phyloP scores from a whole-genome alignment of 2,888 invertebrate genomes.

The Agrotis puta region DNA sequence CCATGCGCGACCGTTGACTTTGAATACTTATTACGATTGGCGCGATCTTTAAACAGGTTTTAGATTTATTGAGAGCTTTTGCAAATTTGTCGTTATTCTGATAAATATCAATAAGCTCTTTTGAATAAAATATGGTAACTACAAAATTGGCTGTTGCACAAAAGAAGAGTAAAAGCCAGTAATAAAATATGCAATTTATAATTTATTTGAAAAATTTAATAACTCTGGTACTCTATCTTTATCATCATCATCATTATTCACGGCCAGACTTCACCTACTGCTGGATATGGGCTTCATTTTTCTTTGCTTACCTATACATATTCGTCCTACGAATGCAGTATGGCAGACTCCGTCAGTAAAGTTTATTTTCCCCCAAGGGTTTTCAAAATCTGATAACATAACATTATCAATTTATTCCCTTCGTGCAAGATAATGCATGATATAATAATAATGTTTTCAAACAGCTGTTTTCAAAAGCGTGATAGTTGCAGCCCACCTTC shows the following conservation, averaged over 20 bases:
- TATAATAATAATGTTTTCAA: slow-evolving; percentile 44
- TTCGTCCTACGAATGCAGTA: not conserved
- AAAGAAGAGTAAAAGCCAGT: not conserved
- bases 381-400: slow-evolving; percentile 35
- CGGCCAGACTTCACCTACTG: no score
- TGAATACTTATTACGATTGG: slow-evolving; percentile 32
- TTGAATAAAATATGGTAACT: not conserved
- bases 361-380: not conserved
- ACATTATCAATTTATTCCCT: slow-evolving; percentile 56
- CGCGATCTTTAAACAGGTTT: slow-evolving; percentile 22
- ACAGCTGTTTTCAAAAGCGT: slow-evolving; percentile 50
- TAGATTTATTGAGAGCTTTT: slow-evolving; percentile 11
- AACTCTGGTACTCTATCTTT: not conserved
- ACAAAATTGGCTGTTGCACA: no score
- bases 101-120: not conserved
- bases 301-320: not conserved
- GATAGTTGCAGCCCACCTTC: slow-evolving; percentile 53
- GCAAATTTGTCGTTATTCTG: not conserved
- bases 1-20: slow-evolving; percentile 53
- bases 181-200: not conserved
- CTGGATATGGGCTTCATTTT: not conserved
- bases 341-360: not conserved
- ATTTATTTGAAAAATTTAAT: not conserved
- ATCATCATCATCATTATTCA: no score
- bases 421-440: slow-evolving; percentile 51